Base-by-base conservation (phyloP, 2,888 invertebrate species). In the Phengaris arion region DNA sequence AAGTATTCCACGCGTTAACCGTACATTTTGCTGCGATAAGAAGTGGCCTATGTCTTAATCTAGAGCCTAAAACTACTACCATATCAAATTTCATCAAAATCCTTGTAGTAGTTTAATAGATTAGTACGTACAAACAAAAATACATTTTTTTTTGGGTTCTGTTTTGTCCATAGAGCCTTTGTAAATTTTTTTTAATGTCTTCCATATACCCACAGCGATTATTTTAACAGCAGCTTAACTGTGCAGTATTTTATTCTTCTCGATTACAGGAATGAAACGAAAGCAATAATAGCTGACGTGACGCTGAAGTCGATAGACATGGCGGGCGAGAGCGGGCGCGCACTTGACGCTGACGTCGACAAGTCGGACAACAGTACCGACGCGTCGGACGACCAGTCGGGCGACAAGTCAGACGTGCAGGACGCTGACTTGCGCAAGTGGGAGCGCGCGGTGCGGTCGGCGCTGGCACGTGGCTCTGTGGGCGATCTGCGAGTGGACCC, bases 401-500 rank as follows among this genome's bases (percentile, higher is more conserved):
- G 7, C 35, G 72, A 72, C 72, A 1, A 35, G 52, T 13, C 52
- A 3, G 12, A 12, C 68, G 52, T 52, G 52, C 52, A 52, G 35
- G 64, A 77, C 46, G 35, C 15, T 51, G 79, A 78, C 77, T 86
- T 81, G 75, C 80, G 78, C 74, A 83, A 84, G 6, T 94, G 94
- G 82, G 94, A 96, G 84, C 89, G 94, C 48, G 95, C 95, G 0
- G 90, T 98, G 2, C 89, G 94, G 77, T 96, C 97, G 68, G 96
- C 96, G 10, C 93, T 98, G 0, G 93, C 95, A 2, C 94, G 92
- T 0, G 98, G 98, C 6, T 94, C 94, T 82, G 96, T 98, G 8
- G 98, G 98, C 1, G 96, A 96, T 52, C 88, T 98, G 1, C 95
- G 95, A 46, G 96, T 98, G 0, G 98, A 98, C 87, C 97, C 98